Evolutionary conservation across 2,113 vertebrate species (phyloP), one percentile per base, ranked within the genome.

Genomic region (Morone saxatilis): DNA sequence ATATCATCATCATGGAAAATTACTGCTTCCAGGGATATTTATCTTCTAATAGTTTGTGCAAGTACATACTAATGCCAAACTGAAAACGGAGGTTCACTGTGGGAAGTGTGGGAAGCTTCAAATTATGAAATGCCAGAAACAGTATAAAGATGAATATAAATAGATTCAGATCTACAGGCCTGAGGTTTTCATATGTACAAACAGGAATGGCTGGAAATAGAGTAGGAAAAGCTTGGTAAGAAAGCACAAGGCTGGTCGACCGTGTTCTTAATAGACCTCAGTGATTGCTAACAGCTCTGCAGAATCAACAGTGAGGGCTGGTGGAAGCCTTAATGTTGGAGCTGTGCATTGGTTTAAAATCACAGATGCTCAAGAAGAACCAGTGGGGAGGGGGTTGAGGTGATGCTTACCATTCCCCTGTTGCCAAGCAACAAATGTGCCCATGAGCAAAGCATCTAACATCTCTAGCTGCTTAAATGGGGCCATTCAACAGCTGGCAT

Each of bases 371-470:
- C 20, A 20, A 84, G 47, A 72, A 59, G 57, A 71, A 59, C 61
- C 19, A 25, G 22, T 59, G 65, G 71, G 45, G 67, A 78, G 59
- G 68, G 60, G 47, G 22, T 48, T 47, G 38, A 77, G 68, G 61
- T 71, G 73, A 83, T 76, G 72, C 61, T 69, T 80, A 72, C 85
- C 48, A 54, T 59, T 65, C 31, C 31, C 19, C 50, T 43, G 89
- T 92, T 56, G 4, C 85, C 69, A 81, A 69, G 83, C 84, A 89
- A 87, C 85, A 90, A 75, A 85, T 75, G 54, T 88, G 80, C 80
- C 66, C 22, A 81, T 85, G 60, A 86, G 68, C 88, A 77, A 86
- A 80, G 72, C 48, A 63, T 84, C 48, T 40, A 12, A 68, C 31
- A 66, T 60, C 13, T 75, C 43, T 20, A 56, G 76, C 53, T 80